Evolutionary conservation across 2,888 invertebrate genomes (phyloP), one percentile per base, ranked within the genome.

Genomic region (Nymphalis c-album): DNA sequence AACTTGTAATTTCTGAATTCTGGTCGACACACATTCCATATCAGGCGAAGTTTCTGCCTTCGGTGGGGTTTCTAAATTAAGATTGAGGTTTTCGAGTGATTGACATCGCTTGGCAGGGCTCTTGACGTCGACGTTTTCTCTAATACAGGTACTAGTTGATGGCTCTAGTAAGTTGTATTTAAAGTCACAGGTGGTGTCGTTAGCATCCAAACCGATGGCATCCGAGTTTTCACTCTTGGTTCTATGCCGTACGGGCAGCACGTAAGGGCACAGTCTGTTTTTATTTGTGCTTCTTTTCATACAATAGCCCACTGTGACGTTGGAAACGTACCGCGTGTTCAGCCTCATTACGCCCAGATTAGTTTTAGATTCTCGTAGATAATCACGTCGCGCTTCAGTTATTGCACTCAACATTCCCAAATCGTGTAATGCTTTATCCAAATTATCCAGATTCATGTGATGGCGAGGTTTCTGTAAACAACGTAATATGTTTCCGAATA

Each of bases 181-280:
- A 70, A 80, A 80, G 60, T 90, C 88, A 78, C 80, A 83, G 66
- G 79, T 80, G 73, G 70, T 80, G 35, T 92, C 90, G 76, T 73
- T 82, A 73, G 81, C 78, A 70, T 91, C 90, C 82, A 85, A 82
- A 77, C 79, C 76, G 74, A 88, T 83, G 62, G 85, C 87, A 74
- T 94, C 94, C 7, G 94, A 94, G 82, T 94, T 94, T 79, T 94
- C 94, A 80, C 94, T 94, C 84, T 93, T 93, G 74, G 94, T 94
- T 82, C 94, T 87, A 77, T 93, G 93, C 73, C 94, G 85, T 69
- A 93, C 92, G 57, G 93, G 93, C 73, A 93, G 77, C 59, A 91
- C 87, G 80, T 94, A 94, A 4, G 94, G 94, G 79, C 93, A 94
- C 72, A 93, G 92, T 78, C 94, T 89, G 85, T 93, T 93, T 77